Conservation (phyloP, 2,113 vertebrate species). For the Chamaea fasciata region DNA sequence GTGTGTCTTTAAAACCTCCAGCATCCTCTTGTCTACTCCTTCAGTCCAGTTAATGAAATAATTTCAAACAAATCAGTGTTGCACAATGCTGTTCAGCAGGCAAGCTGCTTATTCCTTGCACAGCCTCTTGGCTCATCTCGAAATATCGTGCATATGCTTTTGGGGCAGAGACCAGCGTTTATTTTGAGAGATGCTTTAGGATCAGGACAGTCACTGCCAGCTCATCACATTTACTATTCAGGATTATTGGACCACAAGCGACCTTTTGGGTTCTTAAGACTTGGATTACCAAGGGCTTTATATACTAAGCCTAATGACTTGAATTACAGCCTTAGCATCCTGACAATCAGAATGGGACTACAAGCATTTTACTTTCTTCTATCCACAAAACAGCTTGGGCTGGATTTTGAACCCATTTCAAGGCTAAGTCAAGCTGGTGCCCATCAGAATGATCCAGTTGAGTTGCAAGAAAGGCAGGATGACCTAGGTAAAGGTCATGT, state of each 20-base stretch:
- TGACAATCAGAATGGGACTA: constrained; percentile 22
- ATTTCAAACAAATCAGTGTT: background rate
- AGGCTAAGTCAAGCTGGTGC: background rate
- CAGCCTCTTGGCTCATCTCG: background rate
- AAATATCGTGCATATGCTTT: background rate
- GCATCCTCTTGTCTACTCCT: background rate
- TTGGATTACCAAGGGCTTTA: constrained; percentile 40
- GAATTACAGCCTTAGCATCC: constrained; percentile 33
- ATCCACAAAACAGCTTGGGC: constrained; percentile 2
- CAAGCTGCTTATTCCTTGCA: background rate
- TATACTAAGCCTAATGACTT: constrained; percentile 50
- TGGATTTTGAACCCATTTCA: background rate
- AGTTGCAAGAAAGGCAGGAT: background rate
- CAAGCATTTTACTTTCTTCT: constrained; percentile 26
- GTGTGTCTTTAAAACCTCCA: background rate
- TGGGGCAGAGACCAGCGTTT: background rate
- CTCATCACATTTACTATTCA: constrained; percentile 26
- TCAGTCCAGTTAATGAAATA: background rate
- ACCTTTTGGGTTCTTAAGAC: constrained; percentile 61
- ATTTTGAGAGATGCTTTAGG: constrained; percentile 36
- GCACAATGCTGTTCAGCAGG: background rate
- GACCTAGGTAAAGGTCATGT: background rate
- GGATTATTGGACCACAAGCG: constrained; percentile 40
- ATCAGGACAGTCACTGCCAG: constrained; percentile 15
- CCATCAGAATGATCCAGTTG: background rate